Evolutionary conservation across 2,888 invertebrate species (phyloP).

Genomic region (Synergus japonicus): DNA sequence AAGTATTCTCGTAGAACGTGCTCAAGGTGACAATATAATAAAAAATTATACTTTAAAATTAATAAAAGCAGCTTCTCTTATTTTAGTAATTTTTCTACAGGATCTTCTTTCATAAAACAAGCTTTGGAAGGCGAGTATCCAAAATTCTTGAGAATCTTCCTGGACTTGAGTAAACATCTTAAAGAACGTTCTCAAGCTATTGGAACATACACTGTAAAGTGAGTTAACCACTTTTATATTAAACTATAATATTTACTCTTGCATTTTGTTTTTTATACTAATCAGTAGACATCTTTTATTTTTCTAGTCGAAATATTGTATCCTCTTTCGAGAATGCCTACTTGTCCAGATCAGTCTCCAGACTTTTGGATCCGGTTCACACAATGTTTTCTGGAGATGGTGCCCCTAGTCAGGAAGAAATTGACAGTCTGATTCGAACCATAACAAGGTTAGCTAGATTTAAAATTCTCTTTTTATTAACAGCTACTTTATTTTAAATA

Average conservation of each 20-base stretch:
- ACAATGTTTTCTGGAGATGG: slow-evolving; percentile 87
- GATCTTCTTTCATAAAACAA: slow-evolving; percentile 84
- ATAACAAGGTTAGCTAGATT: slow-evolving; percentile 79
- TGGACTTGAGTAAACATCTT: slow-evolving; percentile 86
- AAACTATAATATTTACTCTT: background rate
- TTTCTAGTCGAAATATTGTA: slow-evolving; percentile 79
- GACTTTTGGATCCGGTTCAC: slow-evolving; percentile 90
- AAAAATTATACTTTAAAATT: slow-evolving; percentile 2
- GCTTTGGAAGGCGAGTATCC: slow-evolving; percentile 93
- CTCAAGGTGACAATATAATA: slow-evolving; percentile 72
- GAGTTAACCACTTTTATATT: slow-evolving; percentile 64
- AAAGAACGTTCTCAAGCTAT: slow-evolving; percentile 76
- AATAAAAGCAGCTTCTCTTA: background rate
- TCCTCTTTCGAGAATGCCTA: slow-evolving; percentile 91
- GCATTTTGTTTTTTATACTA: background rate
- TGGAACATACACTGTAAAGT: slow-evolving; percentile 80
- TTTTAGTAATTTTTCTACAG: slow-evolving; percentile 56
- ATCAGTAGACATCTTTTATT: background rate
- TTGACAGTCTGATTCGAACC: slow-evolving; percentile 85
- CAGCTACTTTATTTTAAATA: slow-evolving; percentile 37
- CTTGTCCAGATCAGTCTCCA: slow-evolving; percentile 89
- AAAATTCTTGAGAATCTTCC: slow-evolving; percentile 88
- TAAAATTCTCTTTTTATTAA: slow-evolving; percentile 34
- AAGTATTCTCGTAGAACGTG: slow-evolving; percentile 77
- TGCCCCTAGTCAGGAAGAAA: slow-evolving; percentile 86